phyloP scores from a whole-genome alignment of 92 coral and sea anemone genomes.

The Porites evermanni region DNA sequence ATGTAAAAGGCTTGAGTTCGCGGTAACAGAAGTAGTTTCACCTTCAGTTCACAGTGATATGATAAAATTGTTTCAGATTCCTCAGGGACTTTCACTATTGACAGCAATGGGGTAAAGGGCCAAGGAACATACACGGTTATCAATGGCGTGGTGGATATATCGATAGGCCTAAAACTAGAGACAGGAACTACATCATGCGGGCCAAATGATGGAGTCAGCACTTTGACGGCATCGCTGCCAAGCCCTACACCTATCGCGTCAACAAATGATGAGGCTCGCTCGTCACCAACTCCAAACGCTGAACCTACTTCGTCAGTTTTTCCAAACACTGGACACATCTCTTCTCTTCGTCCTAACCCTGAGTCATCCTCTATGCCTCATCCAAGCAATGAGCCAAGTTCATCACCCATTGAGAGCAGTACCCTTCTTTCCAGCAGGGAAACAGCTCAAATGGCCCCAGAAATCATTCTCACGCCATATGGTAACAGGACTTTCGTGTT shows the following conservation, averaged over 20 bases:
- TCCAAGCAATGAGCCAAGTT: neutral
- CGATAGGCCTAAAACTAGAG: constrained; percentile 33
- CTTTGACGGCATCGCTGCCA: no score
- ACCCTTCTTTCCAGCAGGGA: neutral
- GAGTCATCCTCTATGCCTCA: neutral
- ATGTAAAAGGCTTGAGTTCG: neutral
- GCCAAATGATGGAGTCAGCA: neutral
- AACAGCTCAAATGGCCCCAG: no score
- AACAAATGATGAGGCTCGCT: neutral
- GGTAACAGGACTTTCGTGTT: neutral
- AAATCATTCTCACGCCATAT: no score
- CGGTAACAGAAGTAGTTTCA: neutral
- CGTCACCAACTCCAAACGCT: constrained; percentile 8
- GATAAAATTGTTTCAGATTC: neutral
- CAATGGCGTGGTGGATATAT: constrained; percentile 26
- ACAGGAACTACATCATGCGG: constrained; percentile 3
- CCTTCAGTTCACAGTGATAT: neutral
- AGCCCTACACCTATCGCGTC: no score
- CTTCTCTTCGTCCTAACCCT: neutral
- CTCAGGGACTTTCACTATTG: constrained; percentile 43
- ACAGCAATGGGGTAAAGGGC: constrained; percentile 53
- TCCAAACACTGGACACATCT: neutral
- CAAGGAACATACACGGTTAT: constrained; percentile 40
- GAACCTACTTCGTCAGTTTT: neutral
- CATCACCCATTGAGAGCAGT: neutral